Conservation (phyloP, 1,140 invertebrate species). For the Ceratina australensis region DNA sequence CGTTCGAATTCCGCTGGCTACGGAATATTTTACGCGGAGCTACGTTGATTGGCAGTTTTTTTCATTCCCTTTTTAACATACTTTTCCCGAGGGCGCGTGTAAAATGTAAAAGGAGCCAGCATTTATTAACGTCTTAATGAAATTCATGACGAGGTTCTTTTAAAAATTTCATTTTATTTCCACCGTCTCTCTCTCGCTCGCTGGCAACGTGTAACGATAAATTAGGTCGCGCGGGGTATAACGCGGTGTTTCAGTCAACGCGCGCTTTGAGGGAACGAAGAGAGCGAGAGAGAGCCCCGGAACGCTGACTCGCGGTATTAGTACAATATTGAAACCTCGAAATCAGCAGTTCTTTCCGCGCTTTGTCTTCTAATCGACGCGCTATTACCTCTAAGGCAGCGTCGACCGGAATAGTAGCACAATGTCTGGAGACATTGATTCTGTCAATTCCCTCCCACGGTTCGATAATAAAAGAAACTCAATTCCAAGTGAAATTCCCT, state of each 20-base stretch:
- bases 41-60: background rate
- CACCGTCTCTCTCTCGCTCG: background rate
- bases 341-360: slow-evolving; percentile 32
- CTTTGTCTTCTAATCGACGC: slow-evolving; percentile 32
- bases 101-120: background rate
- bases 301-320: slow-evolving; percentile 33
- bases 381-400: slow-evolving; percentile 5
- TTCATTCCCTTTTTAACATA: too few species aligned
- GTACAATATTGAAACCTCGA: slow-evolving; percentile 26
- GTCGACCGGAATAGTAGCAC: background rate
- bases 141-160: background rate
- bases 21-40: too few species aligned
- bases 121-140: too few species aligned
- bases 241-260: slow-evolving; percentile 17
- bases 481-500: background rate
- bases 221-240: slow-evolving; percentile 22
- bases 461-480: background rate
- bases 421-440: background rate
- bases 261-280: background rate
- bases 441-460: background rate
- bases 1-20: background rate
- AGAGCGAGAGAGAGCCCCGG: background rate
- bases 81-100: too few species aligned
- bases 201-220: background rate
- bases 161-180: background rate